Evolutionary conservation across 2,113 vertebrate species (phyloP), one percentile per base, ranked within the genome.

Genomic region (Hassar affinis): DNA sequence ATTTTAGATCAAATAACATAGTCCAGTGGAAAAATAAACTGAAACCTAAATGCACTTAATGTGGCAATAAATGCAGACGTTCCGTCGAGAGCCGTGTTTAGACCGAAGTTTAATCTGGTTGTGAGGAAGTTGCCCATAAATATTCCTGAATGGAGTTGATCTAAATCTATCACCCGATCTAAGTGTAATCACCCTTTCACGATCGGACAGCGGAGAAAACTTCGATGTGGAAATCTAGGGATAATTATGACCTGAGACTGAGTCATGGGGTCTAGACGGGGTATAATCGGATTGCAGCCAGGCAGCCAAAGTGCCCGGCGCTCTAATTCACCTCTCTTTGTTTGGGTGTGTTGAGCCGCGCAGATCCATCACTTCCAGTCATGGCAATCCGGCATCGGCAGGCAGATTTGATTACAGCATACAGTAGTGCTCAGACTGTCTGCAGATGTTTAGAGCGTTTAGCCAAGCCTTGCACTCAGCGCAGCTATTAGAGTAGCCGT

Each of bases 281-380:
- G 74, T 80, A 25, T 88, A 87, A 88, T 88, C 71, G 22, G 59
- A 87, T 89, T 88, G 86, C 35, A 84, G n/a, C 79, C 47, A 78
- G 61, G 74, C 80, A 76, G 78, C 86, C 86, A 90, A 87, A 86
- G 69, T 83, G 80, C 82, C 72, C 69, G 18, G 78, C 57, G 77
- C 78, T 83, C 74, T 85, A 80, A 84, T 87, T 88, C 81, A 74
- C 82, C 76, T 82, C 64, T 85, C 71, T 27, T 15, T 86, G 83
- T 85, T 86, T 86, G 83, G 84, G 84, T 87, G 86, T 76, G 84
- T 76, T 33, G 66, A 64, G 80, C 62, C 33, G 56, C 27, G 27
- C 45, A 72, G 76, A 87, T 87, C 86, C 86, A 87, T 87, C 86
- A 85, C 84, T 87, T 87, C 86, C 86, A 87, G 86, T 81, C 86